Percentiles rank a stretch among this genome's conserved stretches.
Conservation (phyloP, 1,140 invertebrate genomes). For the Gryon sp. region DNA sequence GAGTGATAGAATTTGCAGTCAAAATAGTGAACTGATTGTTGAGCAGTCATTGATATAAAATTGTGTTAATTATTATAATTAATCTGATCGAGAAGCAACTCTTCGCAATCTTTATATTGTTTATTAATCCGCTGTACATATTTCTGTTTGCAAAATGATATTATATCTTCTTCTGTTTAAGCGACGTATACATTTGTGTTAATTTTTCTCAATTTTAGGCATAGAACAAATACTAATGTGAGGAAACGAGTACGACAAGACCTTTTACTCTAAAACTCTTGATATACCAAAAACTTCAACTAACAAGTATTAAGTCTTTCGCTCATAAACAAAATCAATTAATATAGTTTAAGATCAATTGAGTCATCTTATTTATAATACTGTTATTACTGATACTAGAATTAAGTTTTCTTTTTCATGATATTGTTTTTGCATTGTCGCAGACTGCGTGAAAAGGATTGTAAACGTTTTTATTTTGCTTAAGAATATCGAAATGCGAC, state of each 20-base stretch:
- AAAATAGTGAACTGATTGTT: slow-evolving; percentile 9
- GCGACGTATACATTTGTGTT: too few relatives aligned
- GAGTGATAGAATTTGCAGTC: slow-evolving; percentile 25
- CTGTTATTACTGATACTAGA: too few relatives aligned
- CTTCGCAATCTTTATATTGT: not conserved
- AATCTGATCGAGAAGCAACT: not conserved
- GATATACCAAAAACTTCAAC: slow-evolving; percentile 36
- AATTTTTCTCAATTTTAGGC: too few relatives aligned
- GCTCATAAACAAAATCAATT: not conserved
- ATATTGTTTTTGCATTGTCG: too few relatives aligned
- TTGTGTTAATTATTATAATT: slow-evolving; percentile 2
- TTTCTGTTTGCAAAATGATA: not conserved
- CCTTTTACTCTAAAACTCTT: too few relatives aligned
- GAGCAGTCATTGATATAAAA: slow-evolving; percentile 2
- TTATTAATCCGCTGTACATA: not conserved
- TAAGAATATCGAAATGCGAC: slow-evolving; percentile 11
- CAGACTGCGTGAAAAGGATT: slow-evolving; percentile 24
- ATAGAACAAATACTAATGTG: too few relatives aligned
- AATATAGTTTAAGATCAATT: not conserved
- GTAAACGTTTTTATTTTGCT: slow-evolving; percentile 24
- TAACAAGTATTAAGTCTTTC: slow-evolving; percentile 31
- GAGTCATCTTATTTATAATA: slow-evolving; percentile 18
- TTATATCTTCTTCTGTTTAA: too few relatives aligned
- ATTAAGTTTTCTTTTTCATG: not conserved
- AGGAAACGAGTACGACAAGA: too few relatives aligned